phyloP scores from a whole-genome alignment of 2,113 vertebrate species.

The Esox niger region DNA sequence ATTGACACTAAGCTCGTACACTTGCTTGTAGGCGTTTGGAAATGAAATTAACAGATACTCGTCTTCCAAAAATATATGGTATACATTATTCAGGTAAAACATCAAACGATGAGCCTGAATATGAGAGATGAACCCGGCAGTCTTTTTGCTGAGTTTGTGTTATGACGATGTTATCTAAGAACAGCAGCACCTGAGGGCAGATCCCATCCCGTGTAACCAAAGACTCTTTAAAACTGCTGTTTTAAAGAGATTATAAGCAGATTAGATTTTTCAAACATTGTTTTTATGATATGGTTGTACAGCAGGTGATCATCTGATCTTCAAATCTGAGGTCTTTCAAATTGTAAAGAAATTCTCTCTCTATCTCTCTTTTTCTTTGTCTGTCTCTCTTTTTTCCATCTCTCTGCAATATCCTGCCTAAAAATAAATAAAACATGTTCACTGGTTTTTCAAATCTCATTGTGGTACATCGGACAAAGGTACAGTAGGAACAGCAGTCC shows the following conservation, averaged over 20 bases:
- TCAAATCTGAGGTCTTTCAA: too few relatives aligned
- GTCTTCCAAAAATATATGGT: too few relatives aligned
- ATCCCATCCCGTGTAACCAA: conserved; percentile 6
- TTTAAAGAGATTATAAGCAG: background rate
- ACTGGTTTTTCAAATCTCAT: too few relatives aligned
- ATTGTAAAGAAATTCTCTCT: background rate
- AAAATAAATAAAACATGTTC: too few relatives aligned
- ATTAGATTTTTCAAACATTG: background rate
- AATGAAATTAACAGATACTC: too few relatives aligned
- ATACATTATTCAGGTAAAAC: too few relatives aligned
- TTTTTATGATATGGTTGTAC: background rate
- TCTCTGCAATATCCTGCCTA: background rate
- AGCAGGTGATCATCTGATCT: background rate
- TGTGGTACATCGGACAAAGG: too few relatives aligned
- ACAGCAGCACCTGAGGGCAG: background rate
- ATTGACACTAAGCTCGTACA: background rate
- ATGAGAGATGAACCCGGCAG: conserved; percentile 1
- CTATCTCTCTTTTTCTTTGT: background rate
- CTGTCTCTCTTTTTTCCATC: background rate
- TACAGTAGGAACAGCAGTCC: too few relatives aligned
- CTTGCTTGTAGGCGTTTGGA: too few relatives aligned
- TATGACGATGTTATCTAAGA: too few relatives aligned
- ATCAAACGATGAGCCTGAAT: background rate
- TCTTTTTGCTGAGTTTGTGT: conserved; percentile 1
- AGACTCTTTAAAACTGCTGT: too few relatives aligned